These are phyloP conservation scores for Oryctes rhinoceros DNA, from an alignment of 1,140 invertebrate genomes.

Conservation along the genomic window DNA sequence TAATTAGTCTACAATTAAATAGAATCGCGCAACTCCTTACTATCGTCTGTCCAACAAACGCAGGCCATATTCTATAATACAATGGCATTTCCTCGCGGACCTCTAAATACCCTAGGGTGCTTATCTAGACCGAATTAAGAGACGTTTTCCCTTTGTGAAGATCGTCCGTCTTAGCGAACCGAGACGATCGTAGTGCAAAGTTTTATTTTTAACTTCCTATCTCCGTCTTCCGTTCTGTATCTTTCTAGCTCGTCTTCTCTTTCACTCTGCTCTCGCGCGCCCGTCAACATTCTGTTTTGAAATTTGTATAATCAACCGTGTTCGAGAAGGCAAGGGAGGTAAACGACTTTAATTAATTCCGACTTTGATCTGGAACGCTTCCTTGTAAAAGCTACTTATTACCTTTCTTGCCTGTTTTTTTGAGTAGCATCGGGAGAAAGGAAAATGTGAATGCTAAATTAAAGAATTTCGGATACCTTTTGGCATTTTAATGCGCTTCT, in stretches of 20 bases:
- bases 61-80: background rate
- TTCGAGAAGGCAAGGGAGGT: background rate
- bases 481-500: background rate
- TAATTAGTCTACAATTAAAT: conserved; percentile 37
- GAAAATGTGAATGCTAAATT: conserved; percentile 13
- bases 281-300: conserved; percentile 1
- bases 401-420: conserved; percentile 6
- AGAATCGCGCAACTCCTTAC: conserved; percentile 16
- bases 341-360: conserved; percentile 33
- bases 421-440: background rate
- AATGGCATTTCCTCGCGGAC: background rate
- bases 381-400: conserved; percentile 27
- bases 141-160: background rate
- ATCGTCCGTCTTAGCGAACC: background rate
- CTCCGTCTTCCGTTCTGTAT: background rate
- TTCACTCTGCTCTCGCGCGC: background rate
- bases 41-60: background rate
- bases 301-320: conserved; percentile 26
- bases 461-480: background rate
- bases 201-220: background rate
- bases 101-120: background rate
- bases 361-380: conserved; percentile 25
- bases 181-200: background rate
- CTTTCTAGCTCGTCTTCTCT: background rate
- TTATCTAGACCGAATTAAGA: conserved; percentile 27